Conservation (phyloP, 2,888 invertebrate genomes). For the Clepsis dumicolana region DNA sequence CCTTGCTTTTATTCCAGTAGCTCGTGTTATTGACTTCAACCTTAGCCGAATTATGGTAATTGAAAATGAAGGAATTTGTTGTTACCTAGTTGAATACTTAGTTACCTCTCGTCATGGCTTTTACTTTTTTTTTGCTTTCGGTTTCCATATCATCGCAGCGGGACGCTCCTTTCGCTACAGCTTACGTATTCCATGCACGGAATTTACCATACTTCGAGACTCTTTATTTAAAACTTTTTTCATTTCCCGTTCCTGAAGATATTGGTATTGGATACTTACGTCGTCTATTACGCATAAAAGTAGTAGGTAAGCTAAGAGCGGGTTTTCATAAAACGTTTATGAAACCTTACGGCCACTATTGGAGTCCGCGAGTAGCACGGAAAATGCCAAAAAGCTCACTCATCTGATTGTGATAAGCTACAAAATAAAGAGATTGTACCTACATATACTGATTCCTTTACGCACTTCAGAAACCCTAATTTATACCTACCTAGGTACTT, state of each 20-base stretch:
- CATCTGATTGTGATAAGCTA: slow-evolving; percentile 5
- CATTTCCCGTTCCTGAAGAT: not conserved
- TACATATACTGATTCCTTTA: not conserved
- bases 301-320: not conserved
- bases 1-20: slow-evolving; percentile 28
- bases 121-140: not conserved
- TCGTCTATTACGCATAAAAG: not conserved
- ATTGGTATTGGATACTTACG: not conserved
- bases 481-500: slow-evolving; percentile 1
- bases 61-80: slow-evolving; percentile 4
- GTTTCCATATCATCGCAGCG: not conserved
- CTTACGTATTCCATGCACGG: slow-evolving; percentile 1
- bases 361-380: not conserved
- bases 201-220: not conserved
- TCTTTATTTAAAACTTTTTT: slow-evolving; percentile 10
- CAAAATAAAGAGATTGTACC: slow-evolving; percentile 3
- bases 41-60: slow-evolving; percentile 19
- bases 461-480: slow-evolving; percentile 13
- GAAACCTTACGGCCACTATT: not conserved
- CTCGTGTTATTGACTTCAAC: slow-evolving; percentile 11
- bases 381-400: not conserved
- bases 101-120: not conserved
- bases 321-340: not conserved
- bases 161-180: not conserved
- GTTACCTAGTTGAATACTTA: not conserved